These are phyloP conservation scores for Oscheius onirici DNA, from an alignment of 2,888 invertebrate genomes.

Conservation along the genomic window DNA sequence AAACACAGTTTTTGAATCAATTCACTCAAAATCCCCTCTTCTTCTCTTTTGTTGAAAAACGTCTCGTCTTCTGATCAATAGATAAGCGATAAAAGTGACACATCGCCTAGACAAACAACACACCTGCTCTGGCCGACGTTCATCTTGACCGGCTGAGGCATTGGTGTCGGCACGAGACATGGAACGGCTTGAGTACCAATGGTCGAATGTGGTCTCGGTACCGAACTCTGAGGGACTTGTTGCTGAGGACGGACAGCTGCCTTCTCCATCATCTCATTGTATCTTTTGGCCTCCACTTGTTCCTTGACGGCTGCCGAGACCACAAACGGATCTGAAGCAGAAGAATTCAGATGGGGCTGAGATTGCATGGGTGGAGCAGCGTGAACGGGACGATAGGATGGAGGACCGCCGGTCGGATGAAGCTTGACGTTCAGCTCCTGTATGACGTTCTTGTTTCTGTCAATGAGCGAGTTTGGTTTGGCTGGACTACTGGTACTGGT, in stretches of 20 bases:
- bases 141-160: slow-evolving; percentile 1
- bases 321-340: slow-evolving; percentile 24
- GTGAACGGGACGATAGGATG: not conserved
- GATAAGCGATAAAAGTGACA: not conserved
- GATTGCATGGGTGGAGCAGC: not conserved
- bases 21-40: not conserved
- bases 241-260: not conserved
- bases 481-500: no score
- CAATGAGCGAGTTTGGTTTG: not conserved
- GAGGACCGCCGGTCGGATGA: slow-evolving; percentile 13
- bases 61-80: not conserved
- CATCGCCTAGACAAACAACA: slow-evolving; percentile 1
- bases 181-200: slow-evolving; percentile 1
- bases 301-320: slow-evolving; percentile 19
- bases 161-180: slow-evolving; percentile 18
- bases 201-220: slow-evolving; percentile 14
- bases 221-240: not conserved
- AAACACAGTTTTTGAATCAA: no score
- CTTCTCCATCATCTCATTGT: slow-evolving; percentile 28
- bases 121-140: not conserved
- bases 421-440: slow-evolving; percentile 1
- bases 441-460: slow-evolving; percentile 17
- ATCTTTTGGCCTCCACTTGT: slow-evolving; percentile 3
- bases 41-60: not conserved
- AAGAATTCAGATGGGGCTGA: slow-evolving; percentile 7